Conservation (phyloP, 2,888 invertebrate genomes). For the Lissocephala sabroskyi region DNA sequence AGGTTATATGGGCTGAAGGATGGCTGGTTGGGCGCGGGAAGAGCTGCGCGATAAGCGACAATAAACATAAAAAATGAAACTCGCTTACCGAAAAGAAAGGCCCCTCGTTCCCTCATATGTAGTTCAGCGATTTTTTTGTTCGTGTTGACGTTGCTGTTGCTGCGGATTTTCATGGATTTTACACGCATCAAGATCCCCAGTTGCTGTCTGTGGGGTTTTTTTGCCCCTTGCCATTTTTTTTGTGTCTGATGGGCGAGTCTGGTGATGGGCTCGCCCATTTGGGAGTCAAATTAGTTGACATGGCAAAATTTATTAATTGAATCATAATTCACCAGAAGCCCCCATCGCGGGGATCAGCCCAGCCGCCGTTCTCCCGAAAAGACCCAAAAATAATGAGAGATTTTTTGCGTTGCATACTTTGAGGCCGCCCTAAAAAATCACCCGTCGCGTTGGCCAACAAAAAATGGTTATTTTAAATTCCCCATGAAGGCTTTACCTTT, state of each 20-base stretch:
- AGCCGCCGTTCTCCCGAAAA: too few species aligned
- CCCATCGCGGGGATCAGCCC: too few species aligned
- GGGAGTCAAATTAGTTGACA: conserved; percentile 45
- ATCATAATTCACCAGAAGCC: conserved; percentile 54
- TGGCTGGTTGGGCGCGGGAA: too few species aligned
- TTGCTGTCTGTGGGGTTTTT: not conserved
- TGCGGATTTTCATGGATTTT: conserved; percentile 41
- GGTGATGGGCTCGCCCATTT: conserved; percentile 18
- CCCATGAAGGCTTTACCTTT: too few species aligned
- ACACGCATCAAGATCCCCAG: conserved; percentile 23
- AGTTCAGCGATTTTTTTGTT: conserved; percentile 23
- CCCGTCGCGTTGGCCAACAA: too few species aligned
- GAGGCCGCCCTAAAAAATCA: too few species aligned
- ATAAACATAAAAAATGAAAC: conserved; percentile 61
- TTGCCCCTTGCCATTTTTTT: not conserved
- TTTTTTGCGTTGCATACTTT: too few species aligned
- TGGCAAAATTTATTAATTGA: conserved; percentile 55
- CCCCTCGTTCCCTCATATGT: conserved; percentile 1
- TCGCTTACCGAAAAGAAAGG: conserved; percentile 11
- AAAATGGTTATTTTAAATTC: too few species aligned
- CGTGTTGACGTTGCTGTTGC: conserved; percentile 16
- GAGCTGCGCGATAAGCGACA: conserved; percentile 50
- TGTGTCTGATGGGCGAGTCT: conserved; percentile 11
- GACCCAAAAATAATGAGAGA: too few species aligned
- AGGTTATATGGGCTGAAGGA: too few species aligned